phyloP scores from a whole-genome alignment of 2,113 vertebrate genomes.

The Pungitius pungitius region DNA sequence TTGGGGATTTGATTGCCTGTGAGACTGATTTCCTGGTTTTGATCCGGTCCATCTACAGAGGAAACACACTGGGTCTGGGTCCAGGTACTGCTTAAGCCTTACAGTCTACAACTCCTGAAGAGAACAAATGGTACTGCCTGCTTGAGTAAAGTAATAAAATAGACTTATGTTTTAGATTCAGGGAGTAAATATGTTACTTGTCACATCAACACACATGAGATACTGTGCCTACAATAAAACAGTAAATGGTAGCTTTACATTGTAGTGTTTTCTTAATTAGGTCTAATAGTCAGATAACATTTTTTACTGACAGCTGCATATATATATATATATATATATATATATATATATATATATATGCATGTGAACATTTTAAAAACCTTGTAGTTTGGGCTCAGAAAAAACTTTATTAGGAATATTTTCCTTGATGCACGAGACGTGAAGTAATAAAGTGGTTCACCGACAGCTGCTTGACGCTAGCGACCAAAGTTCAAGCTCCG shows the following conservation, averaged over 20 bases:
- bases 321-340: too few species aligned
- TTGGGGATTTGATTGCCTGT: too few species aligned
- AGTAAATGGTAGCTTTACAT: not conserved
- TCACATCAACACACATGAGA: not conserved
- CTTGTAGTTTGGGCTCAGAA: not conserved
- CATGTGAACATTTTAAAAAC: too few species aligned
- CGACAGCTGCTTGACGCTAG: slow-evolving; percentile 9
- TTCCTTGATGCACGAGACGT: not conserved
- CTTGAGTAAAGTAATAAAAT: not conserved
- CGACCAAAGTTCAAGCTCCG: slow-evolving; percentile 33
- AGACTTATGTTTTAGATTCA: not conserved
- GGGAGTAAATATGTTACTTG: too few species aligned
- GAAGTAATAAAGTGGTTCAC: slow-evolving; percentile 4
- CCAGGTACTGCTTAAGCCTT: too few species aligned
- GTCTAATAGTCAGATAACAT: not conserved
- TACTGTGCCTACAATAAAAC: not conserved
- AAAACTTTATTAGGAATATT: not conserved
- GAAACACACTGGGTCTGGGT: too few species aligned
- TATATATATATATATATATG: too few species aligned
- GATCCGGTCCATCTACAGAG: too few species aligned
- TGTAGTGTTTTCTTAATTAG: not conserved
- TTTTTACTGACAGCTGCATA: not conserved
- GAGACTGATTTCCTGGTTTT: too few species aligned
- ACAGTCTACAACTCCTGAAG: not conserved
- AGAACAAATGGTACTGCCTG: not conserved